Conservation (phyloP, 2,888 invertebrate species). For the Aporophyla lueneburgensis region DNA sequence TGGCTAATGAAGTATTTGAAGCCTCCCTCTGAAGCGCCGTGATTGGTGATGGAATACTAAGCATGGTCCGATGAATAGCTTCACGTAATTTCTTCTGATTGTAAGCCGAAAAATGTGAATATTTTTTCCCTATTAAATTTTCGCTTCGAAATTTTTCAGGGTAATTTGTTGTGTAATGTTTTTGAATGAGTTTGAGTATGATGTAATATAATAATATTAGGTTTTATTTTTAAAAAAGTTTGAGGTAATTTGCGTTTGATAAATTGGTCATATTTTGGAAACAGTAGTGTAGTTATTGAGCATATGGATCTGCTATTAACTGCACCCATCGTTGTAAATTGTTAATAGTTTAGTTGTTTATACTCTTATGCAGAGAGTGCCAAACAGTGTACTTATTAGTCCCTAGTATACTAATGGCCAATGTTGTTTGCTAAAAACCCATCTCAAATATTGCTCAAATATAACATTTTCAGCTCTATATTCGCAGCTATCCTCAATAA, state of each 20-base stretch:
- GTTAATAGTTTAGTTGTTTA: too few relatives aligned
- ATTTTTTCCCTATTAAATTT: slow-evolving; percentile 55
- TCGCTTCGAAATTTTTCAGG: slow-evolving; percentile 22
- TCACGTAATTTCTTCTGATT: slow-evolving; percentile 64
- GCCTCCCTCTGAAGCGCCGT: slow-evolving; percentile 67
- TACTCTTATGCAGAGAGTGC: too few relatives aligned
- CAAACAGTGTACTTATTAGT: background rate
- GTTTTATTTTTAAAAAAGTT: slow-evolving; percentile 30
- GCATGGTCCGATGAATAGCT: slow-evolving; percentile 70
- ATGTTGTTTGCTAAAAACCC: background rate
- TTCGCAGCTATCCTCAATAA: slow-evolving; percentile 17
- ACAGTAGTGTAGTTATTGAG: background rate
- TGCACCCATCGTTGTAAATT: background rate
- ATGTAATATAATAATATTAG: too few relatives aligned
- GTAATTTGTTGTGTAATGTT: slow-evolving; percentile 48
- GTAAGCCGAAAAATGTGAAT: slow-evolving; percentile 58
- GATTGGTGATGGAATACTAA: slow-evolving; percentile 82
- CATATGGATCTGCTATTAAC: background rate
- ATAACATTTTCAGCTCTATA: background rate
- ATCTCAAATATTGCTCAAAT: slow-evolving; percentile 1
- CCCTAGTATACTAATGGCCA: background rate
- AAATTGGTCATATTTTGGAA: background rate
- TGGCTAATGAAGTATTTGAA: slow-evolving; percentile 81
- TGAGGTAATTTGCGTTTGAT: slow-evolving; percentile 10
- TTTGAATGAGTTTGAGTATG: slow-evolving; percentile 8